Percentiles rank a stretch among this genome's conserved stretches.
Evolutionary conservation across 2,797 vertebrate species (phyloP).

Genomic region (Smutsia temminckii): DNA sequence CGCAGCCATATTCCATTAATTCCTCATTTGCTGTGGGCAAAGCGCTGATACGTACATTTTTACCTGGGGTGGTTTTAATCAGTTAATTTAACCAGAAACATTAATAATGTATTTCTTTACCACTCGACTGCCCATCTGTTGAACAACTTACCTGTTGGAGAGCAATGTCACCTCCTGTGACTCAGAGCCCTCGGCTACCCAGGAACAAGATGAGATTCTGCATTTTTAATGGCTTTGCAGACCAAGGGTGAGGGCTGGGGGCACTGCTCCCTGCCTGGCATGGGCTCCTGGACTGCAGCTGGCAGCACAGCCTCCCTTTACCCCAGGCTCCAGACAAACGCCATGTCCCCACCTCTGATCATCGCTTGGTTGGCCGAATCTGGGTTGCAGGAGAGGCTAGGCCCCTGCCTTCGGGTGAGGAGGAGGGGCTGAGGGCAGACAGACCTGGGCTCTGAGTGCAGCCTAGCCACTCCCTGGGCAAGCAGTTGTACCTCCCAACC

Average conservation of each 20-base stretch:
- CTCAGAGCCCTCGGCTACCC: constrained; percentile 78
- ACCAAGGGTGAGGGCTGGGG: constrained; percentile 61
- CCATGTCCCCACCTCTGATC: constrained; percentile 35
- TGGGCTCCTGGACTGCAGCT: background rate
- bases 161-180: constrained; percentile 83
- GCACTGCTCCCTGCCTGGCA: background rate
- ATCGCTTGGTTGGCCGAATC: background rate
- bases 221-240: constrained; percentile 72
- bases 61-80: constrained; percentile 86
- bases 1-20: constrained; percentile 82
- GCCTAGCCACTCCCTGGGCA: background rate
- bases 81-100: constrained; percentile 88
- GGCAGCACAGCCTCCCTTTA: background rate
- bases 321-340: background rate
- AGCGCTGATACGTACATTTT: constrained; percentile 84
- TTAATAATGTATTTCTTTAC: constrained; percentile 88
- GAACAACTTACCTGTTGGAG: constrained; percentile 83
- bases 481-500: background rate
- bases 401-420: background rate
- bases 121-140: constrained; percentile 87
- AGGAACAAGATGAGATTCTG: constrained; percentile 80
- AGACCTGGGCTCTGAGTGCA: background rate
- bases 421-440: background rate
- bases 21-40: constrained; percentile 81
- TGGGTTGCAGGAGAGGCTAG: background rate